Conservation (phyloP, 2,888 invertebrate genomes). For the Sylvicola cinctus region DNA sequence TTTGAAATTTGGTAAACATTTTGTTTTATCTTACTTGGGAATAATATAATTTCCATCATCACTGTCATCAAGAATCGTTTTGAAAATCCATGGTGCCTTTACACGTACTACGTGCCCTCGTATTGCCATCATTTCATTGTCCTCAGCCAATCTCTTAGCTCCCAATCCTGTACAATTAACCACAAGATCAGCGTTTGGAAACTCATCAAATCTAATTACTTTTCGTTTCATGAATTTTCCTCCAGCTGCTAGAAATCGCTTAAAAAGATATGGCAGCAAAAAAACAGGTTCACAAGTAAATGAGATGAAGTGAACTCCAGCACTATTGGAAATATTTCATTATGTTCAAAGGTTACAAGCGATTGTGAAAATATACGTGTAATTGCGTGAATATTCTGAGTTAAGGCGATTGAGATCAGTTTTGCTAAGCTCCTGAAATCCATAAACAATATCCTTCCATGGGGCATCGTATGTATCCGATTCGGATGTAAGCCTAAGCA, state of each 20-base stretch:
- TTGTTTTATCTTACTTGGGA: constrained; percentile 42
- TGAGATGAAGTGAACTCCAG: constrained; percentile 41
- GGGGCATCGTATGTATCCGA: constrained; percentile 14
- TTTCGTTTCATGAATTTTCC: constrained; percentile 32
- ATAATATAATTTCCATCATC: constrained; percentile 47
- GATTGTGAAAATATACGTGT: constrained; percentile 8
- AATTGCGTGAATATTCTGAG: constrained; percentile 18
- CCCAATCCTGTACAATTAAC: constrained; percentile 62
- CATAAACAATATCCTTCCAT: constrained; percentile 28
- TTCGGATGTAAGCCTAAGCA: constrained; percentile 21
- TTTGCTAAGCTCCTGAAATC: constrained; percentile 18
- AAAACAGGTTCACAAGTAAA: constrained; percentile 43
- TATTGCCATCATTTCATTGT: constrained; percentile 38
- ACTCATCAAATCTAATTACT: constrained; percentile 30
- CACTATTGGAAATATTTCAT: constrained; percentile 21
- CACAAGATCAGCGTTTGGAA: constrained; percentile 39
- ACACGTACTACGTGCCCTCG: constrained; percentile 57
- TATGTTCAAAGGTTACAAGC: constrained; percentile 2
- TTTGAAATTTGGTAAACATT: not conserved
- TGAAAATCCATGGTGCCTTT: constrained; percentile 43
- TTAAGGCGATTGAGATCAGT: constrained; percentile 20
- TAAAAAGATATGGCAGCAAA: constrained; percentile 44
- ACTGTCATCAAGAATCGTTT: constrained; percentile 35
- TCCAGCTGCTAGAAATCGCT: constrained; percentile 34
- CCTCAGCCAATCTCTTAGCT: constrained; percentile 37